phyloP scores from a whole-genome alignment of 2,113 vertebrate genomes.

The Scomber scombrus region DNA sequence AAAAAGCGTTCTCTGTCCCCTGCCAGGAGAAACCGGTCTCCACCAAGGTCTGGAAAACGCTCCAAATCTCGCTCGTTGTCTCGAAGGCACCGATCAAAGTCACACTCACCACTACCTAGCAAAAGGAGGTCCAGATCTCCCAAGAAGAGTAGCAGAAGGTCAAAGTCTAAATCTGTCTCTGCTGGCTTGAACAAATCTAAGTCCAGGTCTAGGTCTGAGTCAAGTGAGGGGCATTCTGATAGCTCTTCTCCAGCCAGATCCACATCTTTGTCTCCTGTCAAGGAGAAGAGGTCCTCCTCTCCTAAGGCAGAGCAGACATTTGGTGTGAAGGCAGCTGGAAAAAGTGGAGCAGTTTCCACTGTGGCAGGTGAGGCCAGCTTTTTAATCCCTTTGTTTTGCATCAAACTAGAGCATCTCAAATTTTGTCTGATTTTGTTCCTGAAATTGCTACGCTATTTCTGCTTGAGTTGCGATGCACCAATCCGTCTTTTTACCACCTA shows the following conservation, averaged over 20 bases:
- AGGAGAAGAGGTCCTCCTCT: constrained; percentile 50
- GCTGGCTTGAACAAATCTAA: constrained; percentile 52
- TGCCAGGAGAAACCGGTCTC: constrained; percentile 75
- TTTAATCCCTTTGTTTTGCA: neutral
- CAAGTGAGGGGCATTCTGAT: constrained; percentile 72
- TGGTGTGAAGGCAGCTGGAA: constrained; percentile 17
- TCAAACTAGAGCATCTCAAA: neutral
- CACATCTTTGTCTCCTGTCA: constrained; percentile 68
- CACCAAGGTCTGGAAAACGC: constrained; percentile 63
- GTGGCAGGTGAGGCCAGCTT: constrained; percentile 46
- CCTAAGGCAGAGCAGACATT: constrained; percentile 22
- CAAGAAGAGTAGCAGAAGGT: constrained; percentile 66
- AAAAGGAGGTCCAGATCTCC: constrained; percentile 79
- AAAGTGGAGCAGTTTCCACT: constrained; percentile 38
- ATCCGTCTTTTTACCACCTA: too few relatives aligned
- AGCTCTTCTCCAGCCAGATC: constrained; percentile 75
- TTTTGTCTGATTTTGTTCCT: neutral
- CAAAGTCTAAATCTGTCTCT: constrained; percentile 81
- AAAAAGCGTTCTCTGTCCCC: constrained; percentile 77
- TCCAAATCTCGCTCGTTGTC: constrained; percentile 77
- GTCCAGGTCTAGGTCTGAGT: constrained; percentile 78
- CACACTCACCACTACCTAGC: constrained; percentile 62
- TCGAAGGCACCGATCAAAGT: constrained; percentile 67
- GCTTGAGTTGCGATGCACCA: neutral
- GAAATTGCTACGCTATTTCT: neutral